phyloP scores from a whole-genome alignment of 2,113 vertebrate species.

The Boulengeromyrus knoepffleri region DNA sequence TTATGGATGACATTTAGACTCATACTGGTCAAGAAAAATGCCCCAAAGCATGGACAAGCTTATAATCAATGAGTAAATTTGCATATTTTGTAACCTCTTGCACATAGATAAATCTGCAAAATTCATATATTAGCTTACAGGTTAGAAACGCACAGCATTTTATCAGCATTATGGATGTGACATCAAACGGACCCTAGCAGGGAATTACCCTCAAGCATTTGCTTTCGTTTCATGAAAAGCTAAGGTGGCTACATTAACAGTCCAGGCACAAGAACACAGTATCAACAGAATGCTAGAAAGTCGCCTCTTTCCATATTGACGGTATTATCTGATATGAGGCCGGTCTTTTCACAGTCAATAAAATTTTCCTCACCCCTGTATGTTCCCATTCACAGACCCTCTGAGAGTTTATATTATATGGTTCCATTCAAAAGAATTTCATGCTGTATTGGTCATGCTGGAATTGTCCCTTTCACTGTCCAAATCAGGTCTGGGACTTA shows the following conservation, averaged over 20 bases:
- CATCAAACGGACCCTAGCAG: background rate
- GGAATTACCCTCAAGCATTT: background rate
- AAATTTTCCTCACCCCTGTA: constrained; percentile 15
- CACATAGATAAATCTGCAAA: background rate
- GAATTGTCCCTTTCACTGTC: constrained; percentile 10
- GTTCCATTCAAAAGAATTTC: constrained; percentile 17
- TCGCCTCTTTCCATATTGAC: constrained; percentile 3
- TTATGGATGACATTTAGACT: background rate
- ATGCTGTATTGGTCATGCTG: constrained; percentile 18
- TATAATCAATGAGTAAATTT: background rate
- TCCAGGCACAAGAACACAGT: background rate
- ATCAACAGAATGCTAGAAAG: background rate
- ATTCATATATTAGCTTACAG: background rate
- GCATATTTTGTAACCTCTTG: background rate
- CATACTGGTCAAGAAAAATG: background rate
- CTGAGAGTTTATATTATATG: constrained; percentile 17
- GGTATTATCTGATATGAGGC: constrained; percentile 7
- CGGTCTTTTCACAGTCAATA: constrained; percentile 15
- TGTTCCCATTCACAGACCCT: constrained; percentile 13
- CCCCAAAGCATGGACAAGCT: background rate
- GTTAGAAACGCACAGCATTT: background rate
- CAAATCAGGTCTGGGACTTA: background rate
- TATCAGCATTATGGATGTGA: background rate
- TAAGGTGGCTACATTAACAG: background rate
- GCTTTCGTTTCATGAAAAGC: background rate